These are phyloP conservation scores for Lathamus discolor DNA, from an alignment of 2,113 vertebrate species.

Conservation along the genomic window DNA sequence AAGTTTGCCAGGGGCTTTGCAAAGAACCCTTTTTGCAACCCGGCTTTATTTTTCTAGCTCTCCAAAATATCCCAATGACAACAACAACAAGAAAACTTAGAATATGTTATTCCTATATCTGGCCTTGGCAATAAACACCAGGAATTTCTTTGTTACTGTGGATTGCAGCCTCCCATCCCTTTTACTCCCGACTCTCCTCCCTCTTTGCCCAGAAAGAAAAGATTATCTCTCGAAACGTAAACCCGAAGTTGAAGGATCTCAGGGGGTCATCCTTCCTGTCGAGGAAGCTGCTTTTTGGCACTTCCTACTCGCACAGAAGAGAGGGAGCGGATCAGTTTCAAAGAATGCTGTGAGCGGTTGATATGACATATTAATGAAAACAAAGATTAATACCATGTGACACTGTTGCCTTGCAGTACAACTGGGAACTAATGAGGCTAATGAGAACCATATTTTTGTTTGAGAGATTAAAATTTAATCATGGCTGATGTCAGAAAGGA, in stretches of 20 bases:
- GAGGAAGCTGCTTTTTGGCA: conserved; percentile 66
- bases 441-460: conserved; percentile 27
- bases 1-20: neutral
- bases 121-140: conserved; percentile 40
- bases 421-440: conserved; percentile 45
- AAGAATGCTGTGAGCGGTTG: conserved; percentile 40
- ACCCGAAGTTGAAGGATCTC: conserved; percentile 32
- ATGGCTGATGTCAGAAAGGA: conserved; percentile 35
- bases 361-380: conserved; percentile 55
- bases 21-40: neutral
- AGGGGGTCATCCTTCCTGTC: conserved; percentile 74
- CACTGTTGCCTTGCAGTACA: conserved; percentile 21
- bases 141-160: conserved; percentile 48
- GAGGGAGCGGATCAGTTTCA: conserved; percentile 59
- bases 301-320: conserved; percentile 32
- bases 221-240: conserved; percentile 58
- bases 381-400: conserved; percentile 65
- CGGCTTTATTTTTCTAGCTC: neutral
- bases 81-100: neutral
- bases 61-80: neutral
- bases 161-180: neutral
- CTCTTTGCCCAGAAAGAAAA: conserved; percentile 7
- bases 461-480: neutral
- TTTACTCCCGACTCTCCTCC: neutral
- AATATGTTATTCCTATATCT: conserved; percentile 21